phyloP scores from a whole-genome alignment of 2,888 invertebrate species.

The Drosophila neotestacea region DNA sequence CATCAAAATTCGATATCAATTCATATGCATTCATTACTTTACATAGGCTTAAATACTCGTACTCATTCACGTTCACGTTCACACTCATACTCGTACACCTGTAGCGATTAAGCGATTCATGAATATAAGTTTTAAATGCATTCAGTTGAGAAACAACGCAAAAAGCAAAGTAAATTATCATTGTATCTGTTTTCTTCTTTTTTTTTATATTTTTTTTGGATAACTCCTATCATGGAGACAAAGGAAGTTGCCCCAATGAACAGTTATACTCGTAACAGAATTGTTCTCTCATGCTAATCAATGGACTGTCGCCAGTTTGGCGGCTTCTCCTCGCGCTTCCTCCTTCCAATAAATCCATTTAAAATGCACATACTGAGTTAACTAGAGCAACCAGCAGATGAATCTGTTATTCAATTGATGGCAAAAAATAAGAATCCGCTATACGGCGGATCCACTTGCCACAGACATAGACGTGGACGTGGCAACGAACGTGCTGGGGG shows the following conservation, averaged over 20 bases:
- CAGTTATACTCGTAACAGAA: constrained; percentile 47
- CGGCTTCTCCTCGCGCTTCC: constrained; percentile 35
- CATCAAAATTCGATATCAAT: constrained; percentile 45
- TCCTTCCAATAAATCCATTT: constrained; percentile 11
- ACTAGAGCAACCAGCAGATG: constrained; percentile 31
- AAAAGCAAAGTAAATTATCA: constrained; percentile 49
- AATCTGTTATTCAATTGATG: constrained; percentile 31
- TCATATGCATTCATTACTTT: constrained; percentile 43
- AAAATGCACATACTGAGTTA: constrained; percentile 27
- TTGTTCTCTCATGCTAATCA: constrained; percentile 60
- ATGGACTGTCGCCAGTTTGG: constrained; percentile 64
- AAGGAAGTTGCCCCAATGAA: constrained; percentile 36
- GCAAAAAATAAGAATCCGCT: constrained; percentile 19
- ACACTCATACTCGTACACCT: constrained; percentile 75
- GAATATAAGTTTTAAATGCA: constrained; percentile 69
- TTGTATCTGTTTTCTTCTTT: constrained; percentile 13
- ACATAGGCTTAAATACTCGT: constrained; percentile 42
- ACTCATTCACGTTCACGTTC: constrained; percentile 35
- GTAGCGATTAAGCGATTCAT: constrained; percentile 66
- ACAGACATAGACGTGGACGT: constrained; percentile 4
- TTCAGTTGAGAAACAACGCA: constrained; percentile 76
- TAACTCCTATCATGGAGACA: constrained; percentile 1
- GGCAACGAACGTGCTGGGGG: constrained; percentile 13
- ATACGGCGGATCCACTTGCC: constrained; percentile 26
- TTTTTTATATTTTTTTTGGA: background rate